Conservation (phyloP, 2,888 invertebrate species). For the Nematopogon swammerdamellus region DNA sequence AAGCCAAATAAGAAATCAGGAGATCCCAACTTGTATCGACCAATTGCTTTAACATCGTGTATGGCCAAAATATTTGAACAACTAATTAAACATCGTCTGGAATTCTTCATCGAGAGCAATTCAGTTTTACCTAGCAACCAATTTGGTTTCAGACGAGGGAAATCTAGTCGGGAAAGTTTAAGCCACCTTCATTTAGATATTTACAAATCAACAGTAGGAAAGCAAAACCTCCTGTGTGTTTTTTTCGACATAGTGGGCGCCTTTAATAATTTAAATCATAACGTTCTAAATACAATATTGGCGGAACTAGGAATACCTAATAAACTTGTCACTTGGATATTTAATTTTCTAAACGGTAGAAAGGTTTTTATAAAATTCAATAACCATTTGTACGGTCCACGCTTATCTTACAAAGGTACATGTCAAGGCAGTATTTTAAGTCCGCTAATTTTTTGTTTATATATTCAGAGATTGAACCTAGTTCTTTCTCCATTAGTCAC, state of each 20-base stretch:
- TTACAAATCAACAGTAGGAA: neutral
- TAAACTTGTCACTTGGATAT: conserved; percentile 8
- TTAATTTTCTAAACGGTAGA: conserved; percentile 8
- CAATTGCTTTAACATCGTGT: conserved; percentile 7
- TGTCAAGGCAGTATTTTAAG: conserved; percentile 9
- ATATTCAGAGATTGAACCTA: conserved; percentile 8
- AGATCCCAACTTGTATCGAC: conserved; percentile 6
- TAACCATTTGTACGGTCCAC: conserved; percentile 6
- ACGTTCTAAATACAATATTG: conserved; percentile 4
- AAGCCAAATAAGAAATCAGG: conserved; percentile 4
- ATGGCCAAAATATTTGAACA: conserved; percentile 6
- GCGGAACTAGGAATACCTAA: conserved; percentile 5
- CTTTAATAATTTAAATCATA: conserved; percentile 8
- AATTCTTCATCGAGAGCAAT: conserved; percentile 7
- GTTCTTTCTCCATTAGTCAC: conserved; percentile 7
- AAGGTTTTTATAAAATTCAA: conserved; percentile 9
- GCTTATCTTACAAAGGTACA: conserved; percentile 6
- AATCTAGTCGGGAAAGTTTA: conserved; percentile 2
- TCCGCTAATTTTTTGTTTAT: conserved; percentile 6
- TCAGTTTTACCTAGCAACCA: conserved; percentile 7
- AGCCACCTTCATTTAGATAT: conserved; percentile 1
- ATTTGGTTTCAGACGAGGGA: conserved; percentile 7
- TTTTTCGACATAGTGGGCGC: conserved; percentile 7
- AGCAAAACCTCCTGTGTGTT: neutral
- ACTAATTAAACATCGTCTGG: conserved; percentile 5